These are phyloP conservation scores for Alca torda DNA, from an alignment of 2,797 vertebrate genomes.

Conservation along the genomic window DNA sequence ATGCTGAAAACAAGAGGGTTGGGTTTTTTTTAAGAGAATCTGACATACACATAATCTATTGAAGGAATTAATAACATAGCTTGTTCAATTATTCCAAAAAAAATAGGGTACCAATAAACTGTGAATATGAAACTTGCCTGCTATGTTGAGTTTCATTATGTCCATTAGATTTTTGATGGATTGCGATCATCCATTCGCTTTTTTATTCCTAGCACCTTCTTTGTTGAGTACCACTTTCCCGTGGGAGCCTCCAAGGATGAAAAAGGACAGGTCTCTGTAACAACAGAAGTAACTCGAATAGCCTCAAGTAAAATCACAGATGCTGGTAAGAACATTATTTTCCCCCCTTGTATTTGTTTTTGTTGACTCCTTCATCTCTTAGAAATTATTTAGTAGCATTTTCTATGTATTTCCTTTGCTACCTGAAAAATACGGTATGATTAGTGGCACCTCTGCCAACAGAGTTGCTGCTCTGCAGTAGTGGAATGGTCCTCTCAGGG, in stretches of 20 bases:
- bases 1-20: neutral
- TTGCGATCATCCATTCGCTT: neutral
- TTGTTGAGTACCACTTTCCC: conserved; percentile 90
- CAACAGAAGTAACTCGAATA: conserved; percentile 80
- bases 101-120: neutral
- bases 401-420: neutral
- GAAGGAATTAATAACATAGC: neutral
- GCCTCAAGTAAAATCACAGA: conserved; percentile 87
- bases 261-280: conserved; percentile 55
- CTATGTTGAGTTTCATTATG: neutral
- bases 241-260: conserved; percentile 71
- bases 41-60: fast-evolving
- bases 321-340: conserved; percentile 77
- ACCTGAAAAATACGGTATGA: neutral
- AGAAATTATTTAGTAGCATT: neutral
- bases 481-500: neutral
- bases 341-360: neutral
- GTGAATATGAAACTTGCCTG: neutral
- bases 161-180: neutral
- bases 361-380: neutral
- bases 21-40: neutral
- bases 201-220: conserved; percentile 83
- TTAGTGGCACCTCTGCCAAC: neutral
- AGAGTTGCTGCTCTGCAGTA: neutral
- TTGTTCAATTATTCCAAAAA: neutral